Base-by-base conservation (phyloP, 2,113 vertebrate genomes). In the Enhydra lutris region DNA sequence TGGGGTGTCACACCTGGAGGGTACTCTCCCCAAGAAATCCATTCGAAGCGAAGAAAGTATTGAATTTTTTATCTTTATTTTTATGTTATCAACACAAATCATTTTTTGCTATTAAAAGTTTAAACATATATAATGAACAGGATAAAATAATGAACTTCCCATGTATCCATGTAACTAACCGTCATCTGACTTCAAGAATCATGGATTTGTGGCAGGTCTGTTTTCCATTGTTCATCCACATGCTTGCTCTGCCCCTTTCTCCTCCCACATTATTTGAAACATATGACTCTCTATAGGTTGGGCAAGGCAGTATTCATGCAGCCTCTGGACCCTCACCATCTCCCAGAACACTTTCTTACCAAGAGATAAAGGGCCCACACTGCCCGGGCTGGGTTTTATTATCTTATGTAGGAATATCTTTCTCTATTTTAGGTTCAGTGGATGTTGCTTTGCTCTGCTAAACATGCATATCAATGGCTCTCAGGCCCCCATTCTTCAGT, bases 101-200 rank as follows among this genome's bases (percentile, higher is more conserved):
- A 93, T 42, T 89, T 94, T 83, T 94, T 79, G 59, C 42, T n/a
- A 67, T 86, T 95, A 73, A 83, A 95, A 78, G 20, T 86, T 95
- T 31, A 89, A 73, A 39, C 42, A 39, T 42, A 42, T 61, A 14
- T 45, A 59, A n/a, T 1, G 88, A 61, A 74, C 26, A 42, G 24
- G 90, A 67, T 83, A 45, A 74, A 57, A 63, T 52, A 39, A 65
- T 63, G 59, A 61, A 52, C 14, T 24, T 52, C 34, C 65, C 7
- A 65, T 29, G 23, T 45, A 50, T 17, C 45, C 31, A 59, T 13
- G 5, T 85, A 81, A 15, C 81, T 81, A 81, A 20, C 76, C 31
- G 7, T 47, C 10, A 52, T 85, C 34, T 24, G 26, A 29, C 61
- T 80, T 93, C 31, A 74, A 24, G 71, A 50, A 83, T 57, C 15